Conservation (phyloP, 2,797 vertebrate species). For the Macropus fuliginosus region DNA sequence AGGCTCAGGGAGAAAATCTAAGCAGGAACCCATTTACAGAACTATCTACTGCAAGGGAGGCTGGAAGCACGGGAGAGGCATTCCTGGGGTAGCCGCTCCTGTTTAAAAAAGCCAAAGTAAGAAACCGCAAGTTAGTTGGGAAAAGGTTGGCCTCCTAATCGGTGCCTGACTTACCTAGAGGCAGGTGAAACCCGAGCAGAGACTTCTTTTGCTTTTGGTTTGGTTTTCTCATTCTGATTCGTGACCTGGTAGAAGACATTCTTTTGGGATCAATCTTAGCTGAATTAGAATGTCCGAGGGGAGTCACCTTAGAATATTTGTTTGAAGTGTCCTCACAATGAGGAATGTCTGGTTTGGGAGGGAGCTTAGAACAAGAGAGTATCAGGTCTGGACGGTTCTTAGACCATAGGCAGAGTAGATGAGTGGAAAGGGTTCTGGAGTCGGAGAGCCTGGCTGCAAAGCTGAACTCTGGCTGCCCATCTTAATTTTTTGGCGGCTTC, state of each 20-base stretch:
- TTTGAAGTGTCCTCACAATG: background rate
- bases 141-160: constrained; percentile 7
- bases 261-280: constrained; percentile 28
- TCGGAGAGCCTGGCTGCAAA: no score
- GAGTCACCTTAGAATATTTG: background rate
- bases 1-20: constrained; percentile 56
- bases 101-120: constrained; percentile 4
- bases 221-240: constrained; percentile 5
- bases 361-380: background rate
- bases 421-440: background rate
- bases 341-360: background rate
- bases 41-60: background rate
- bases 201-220: background rate
- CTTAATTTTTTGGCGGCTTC: background rate
- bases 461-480: background rate
- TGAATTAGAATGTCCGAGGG: background rate
- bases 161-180: background rate
- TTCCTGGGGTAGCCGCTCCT: background rate
- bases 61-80: background rate
- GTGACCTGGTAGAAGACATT: background rate
- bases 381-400: background rate
- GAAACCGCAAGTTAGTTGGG: constrained; percentile 35
- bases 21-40: constrained; percentile 48
- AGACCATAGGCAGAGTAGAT: background rate
- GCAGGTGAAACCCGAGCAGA: constrained; percentile 18